These are phyloP conservation scores for Pteropus alecto DNA, from an alignment of 2,113 vertebrate genomes.

Conservation along the genomic window DNA sequence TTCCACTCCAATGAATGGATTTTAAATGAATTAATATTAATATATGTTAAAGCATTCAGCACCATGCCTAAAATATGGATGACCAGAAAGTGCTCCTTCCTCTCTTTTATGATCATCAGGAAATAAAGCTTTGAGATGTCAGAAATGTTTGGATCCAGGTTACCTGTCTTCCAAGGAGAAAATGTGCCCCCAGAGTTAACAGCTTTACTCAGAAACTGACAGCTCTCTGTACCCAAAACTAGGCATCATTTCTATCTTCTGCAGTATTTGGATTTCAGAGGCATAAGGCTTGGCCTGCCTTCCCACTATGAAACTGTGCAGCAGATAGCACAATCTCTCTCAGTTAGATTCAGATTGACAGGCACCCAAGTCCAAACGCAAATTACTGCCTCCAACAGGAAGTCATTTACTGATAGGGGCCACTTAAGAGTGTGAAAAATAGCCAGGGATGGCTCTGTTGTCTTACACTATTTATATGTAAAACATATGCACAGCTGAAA, in stretches of 20 bases:
- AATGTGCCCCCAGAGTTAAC: background rate
- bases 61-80: background rate
- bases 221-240: background rate
- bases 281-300: background rate
- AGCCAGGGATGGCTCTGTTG: background rate
- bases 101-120: background rate
- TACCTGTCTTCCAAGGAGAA: background rate
- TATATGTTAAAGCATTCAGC: background rate
- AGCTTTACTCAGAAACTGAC: background rate
- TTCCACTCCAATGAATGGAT: background rate
- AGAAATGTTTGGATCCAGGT: background rate
- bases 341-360: background rate
- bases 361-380: constrained; percentile 25
- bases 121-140: background rate
- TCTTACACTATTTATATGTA: background rate
- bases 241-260: background rate
- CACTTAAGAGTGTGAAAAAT: background rate
- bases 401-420: background rate
- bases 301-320: background rate
- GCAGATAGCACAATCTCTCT: background rate
- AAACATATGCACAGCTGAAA: background rate
- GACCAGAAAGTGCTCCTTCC: background rate
- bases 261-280: background rate
- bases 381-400: constrained; percentile 18
- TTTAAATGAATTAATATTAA: background rate